A percentile compares a stretch with the other conserved stretches of the same genome.
phyloP scores from a whole-genome alignment of 2,113 vertebrate genomes.

The Harpagus bidentatus region DNA sequence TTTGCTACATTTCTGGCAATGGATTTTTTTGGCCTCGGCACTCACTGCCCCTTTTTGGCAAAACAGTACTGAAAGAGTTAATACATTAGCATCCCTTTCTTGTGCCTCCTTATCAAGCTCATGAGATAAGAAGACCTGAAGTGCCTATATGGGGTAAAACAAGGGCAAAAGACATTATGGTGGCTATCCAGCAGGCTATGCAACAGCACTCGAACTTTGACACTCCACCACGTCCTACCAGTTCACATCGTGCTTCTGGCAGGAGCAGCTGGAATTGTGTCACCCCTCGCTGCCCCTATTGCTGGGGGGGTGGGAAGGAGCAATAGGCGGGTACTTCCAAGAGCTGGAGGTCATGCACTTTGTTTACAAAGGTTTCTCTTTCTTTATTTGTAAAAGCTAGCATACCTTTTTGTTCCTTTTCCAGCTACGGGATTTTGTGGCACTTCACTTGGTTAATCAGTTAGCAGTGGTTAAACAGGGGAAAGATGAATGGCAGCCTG shows the following conservation, averaged over 20 bases:
- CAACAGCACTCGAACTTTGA: background rate
- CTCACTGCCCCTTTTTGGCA: background rate
- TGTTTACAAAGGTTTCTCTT: background rate
- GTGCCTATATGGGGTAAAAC: background rate
- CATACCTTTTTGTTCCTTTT: background rate
- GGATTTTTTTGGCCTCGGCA: background rate
- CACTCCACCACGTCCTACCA: background rate
- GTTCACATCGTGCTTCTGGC: background rate
- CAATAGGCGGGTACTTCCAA: background rate
- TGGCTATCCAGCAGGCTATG: background rate
- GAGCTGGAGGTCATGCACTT: background rate
- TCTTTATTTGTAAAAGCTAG: background rate
- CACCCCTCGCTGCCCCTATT: background rate
- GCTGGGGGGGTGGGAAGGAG: background rate
- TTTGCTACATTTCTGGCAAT: background rate
- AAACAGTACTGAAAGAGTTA: background rate
- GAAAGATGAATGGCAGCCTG: conserved; percentile 9
- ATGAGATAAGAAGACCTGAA: background rate
- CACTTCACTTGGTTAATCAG: conserved; percentile 49
- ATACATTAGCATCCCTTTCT: background rate
- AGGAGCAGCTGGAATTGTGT: background rate
- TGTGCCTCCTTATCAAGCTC: background rate
- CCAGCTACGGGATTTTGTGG: background rate
- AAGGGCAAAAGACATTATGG: background rate
- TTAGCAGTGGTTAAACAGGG: conserved; percentile 48